Percentiles rank a stretch among this genome's conserved stretches.
Conservation (phyloP, 2,797 vertebrate species). For the Emys orbicularis region DNA sequence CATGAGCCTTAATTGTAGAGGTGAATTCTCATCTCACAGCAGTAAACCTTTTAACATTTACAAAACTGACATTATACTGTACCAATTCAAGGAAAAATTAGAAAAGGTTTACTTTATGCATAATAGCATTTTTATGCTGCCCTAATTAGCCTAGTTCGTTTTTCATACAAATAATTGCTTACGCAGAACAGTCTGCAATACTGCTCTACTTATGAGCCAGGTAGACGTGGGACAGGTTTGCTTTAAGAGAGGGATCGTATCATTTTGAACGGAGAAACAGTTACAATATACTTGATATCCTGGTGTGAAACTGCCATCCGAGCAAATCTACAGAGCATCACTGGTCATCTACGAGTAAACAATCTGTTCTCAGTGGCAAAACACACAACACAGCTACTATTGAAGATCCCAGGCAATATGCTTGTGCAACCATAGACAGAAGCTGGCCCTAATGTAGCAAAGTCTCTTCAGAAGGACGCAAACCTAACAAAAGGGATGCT, state of each 20-base stretch:
- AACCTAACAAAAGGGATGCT: neutral
- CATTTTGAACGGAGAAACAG: constrained; percentile 19
- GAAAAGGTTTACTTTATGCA: constrained; percentile 61
- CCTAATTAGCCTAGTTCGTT: constrained; percentile 65
- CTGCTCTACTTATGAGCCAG: constrained; percentile 37
- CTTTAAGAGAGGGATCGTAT: constrained; percentile 54
- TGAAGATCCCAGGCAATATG: no score
- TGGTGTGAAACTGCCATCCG: constrained; percentile 2
- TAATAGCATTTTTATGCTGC: constrained; percentile 66
- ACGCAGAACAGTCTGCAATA: neutral
- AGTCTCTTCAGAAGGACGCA: neutral
- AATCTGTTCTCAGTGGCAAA: neutral
- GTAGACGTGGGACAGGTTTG: constrained; percentile 11
- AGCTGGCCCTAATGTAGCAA: no score
- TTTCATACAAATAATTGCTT: constrained; percentile 15
- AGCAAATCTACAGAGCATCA: neutral
- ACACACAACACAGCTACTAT: no score
- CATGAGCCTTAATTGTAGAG: constrained; percentile 72
- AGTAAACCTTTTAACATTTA: constrained; percentile 80
- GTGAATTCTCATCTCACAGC: constrained; percentile 76
- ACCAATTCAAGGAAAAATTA: constrained; percentile 75
- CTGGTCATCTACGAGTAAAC: neutral
- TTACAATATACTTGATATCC: neutral
- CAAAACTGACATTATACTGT: constrained; percentile 76
- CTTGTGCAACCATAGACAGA: no score